Evolutionary conservation across 2,888 invertebrate genomes (phyloP).

Genomic region (Plagodis dolabraria): DNA sequence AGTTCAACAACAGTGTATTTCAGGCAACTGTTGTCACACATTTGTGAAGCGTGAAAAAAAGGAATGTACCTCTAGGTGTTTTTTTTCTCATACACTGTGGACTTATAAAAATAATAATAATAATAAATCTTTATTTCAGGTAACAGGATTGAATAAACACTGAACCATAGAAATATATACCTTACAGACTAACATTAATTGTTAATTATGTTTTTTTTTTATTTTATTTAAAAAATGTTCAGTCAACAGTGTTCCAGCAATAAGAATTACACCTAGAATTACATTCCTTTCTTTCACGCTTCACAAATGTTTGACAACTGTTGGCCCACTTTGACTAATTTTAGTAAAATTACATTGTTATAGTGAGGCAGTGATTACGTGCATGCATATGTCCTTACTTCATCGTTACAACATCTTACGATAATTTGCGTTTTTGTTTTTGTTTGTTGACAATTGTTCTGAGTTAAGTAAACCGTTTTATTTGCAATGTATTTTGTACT

Average conservation of each 20-base stretch:
- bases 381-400: conserved; percentile 11
- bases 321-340: conserved; percentile 13
- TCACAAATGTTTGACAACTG: not conserved
- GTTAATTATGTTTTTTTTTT: too few species aligned
- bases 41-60: not conserved
- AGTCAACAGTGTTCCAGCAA: too few species aligned
- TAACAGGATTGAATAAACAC: too few species aligned
- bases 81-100: too few species aligned
- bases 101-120: too few species aligned
- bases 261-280: too few species aligned
- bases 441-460: conserved; percentile 1
- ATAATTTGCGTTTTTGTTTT: conserved; percentile 19
- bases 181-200: too few species aligned
- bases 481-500: not conserved
- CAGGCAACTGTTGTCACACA: not conserved
- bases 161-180: too few species aligned
- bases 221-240: too few species aligned
- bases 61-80: too few species aligned
- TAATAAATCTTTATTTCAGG: too few species aligned
- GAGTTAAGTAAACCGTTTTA: not conserved
- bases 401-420: conserved; percentile 8
- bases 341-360: conserved; percentile 2
- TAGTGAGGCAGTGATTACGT: conserved; percentile 11
- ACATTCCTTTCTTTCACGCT: not conserved
- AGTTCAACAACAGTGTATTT: too few species aligned